Base-by-base conservation (phyloP, 2,113 vertebrate species). In the Pseudonaja textilis region DNA sequence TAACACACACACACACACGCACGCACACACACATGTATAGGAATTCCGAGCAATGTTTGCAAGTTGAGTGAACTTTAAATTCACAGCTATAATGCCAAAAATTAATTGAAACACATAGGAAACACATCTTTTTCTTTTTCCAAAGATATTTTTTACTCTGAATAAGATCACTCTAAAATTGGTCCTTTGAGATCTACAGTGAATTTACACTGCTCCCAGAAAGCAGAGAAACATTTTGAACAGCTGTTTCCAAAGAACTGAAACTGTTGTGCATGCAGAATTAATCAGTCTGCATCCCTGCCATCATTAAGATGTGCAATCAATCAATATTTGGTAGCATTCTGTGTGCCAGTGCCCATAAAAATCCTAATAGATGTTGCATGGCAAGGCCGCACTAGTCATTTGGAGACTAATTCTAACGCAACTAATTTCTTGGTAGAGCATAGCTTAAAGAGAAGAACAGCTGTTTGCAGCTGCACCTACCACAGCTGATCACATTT, bases 381-480 rank as follows among this genome's bases (percentile, higher is more conserved):
- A 85, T 81, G 42, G 54, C 39, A 55, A 85, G 26, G 26, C 26
- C 34, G 25, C 42, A 26, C 4, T 85, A 85, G 54, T 39, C 18
- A 88, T 52, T 61, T 57, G 69, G 74, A n/a, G 45, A 52, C 42
- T 26, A 52, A 34, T 93, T 93, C 45, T 5, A 90, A 29, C 12
- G 16, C 39, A 93, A 50, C 45, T 34, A 52, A 61, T 47, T 93
- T 93, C 14, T 26, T 54, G 50, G 47, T 90, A 20, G 18, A 81
- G 45, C 55, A 90, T 54, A 26, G 20, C 55, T 64, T 42, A 55
- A 12, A 89, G 89, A 93, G 86, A 10, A 93, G 56, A 93, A 90
- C 92, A 93, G 92, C 74, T 93, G 92, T 61, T 64, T 87, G 26
- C 92, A 93, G 92, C 89, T 90, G 92, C 89, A 52, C 74, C 92